Base-by-base conservation (phyloP, 2,888 invertebrate genomes). In the Drosophila dives region DNA sequence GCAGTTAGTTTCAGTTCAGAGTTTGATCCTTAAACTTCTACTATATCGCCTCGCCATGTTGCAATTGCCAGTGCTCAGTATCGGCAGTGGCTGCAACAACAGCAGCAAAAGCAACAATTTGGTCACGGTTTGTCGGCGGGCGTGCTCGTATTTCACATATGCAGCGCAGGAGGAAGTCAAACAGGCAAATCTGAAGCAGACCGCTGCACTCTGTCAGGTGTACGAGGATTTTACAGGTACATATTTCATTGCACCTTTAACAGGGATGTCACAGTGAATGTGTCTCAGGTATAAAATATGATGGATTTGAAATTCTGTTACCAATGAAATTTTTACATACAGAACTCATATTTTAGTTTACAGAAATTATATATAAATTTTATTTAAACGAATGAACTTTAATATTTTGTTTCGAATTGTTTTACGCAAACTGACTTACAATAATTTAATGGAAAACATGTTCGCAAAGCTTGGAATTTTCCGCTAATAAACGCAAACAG, bases 211-310 rank as follows among this genome's bases (percentile, higher is more conserved):
- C 5, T 88, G 73, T 74, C 88, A 86, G 59, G 86, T 86, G 71
- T 90, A 86, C 63, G 86, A 88, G 77, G 88, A 90, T 72, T 90
- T 79, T 33, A 90, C 86, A 86, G 90, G 90, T 86, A 86, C 62
- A 62, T 69, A 63, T 59, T 58, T 34, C n/a, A 11, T 34, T 50
- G 26, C 8, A 50, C 34, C 55, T 23, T 34, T 20, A n/a, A 54
- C 36, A 38, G 45, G 61, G 23, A 12, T 33, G n/a, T 33, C 33
- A 38, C 26, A 26, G n/a, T 36, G 23, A 34, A 26, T 55, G 38
- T 63, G 33, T 12, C 20, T 7, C 73, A 68, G 62, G 69, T 54
- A 66, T 26, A 29, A 23, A 26, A 26, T n/a, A 33, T n/a, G 38
- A 10, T 42, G 11, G 23, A 5, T 45, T 36, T 45, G 1, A n/a